Evolutionary conservation across 2,797 vertebrate genomes (phyloP).

Genomic region (Potorous gilbertii): DNA sequence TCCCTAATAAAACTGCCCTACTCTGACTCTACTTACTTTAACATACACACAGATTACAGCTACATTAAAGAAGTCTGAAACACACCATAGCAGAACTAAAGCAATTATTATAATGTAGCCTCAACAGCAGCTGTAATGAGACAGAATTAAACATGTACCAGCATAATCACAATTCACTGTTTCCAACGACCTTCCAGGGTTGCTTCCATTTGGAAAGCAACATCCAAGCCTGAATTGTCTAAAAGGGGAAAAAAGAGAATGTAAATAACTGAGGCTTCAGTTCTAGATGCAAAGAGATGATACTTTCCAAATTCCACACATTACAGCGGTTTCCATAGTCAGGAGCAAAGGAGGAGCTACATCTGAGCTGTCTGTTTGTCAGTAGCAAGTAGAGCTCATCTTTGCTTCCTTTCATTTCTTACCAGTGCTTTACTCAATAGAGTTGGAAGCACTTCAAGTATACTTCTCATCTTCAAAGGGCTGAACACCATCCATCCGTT

Average conservation of each 20-base stretch:
- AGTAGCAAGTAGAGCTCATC: conserved; percentile 2
- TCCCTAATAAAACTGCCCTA: conserved; percentile 57
- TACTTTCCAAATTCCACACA: conserved; percentile 56
- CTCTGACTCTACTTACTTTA: conserved; percentile 70
- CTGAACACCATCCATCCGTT: background rate
- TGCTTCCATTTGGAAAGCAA: conserved; percentile 76
- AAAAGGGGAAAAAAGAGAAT: conserved; percentile 71
- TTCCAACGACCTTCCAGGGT: conserved; percentile 82
- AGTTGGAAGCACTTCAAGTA: conserved; percentile 34
- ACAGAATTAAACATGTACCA: conserved; percentile 84
- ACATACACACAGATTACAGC: conserved; percentile 80
- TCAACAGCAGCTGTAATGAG: conserved; percentile 85
- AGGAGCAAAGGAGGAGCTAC: conserved; percentile 19
- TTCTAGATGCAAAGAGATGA: conserved; percentile 61
- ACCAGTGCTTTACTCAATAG: background rate
- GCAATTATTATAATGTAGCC: conserved; percentile 87
- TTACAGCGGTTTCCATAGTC: conserved; percentile 48
- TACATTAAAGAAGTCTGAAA: conserved; percentile 82
- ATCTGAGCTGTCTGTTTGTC: conserved; percentile 3
- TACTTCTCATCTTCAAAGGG: background rate
- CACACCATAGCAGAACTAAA: conserved; percentile 86
- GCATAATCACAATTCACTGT: conserved; percentile 79
- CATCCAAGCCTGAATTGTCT: conserved; percentile 73
- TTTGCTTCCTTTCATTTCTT: conserved; percentile 37
- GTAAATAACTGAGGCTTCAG: conserved; percentile 55